phyloP scores from a whole-genome alignment of 2,888 invertebrate genomes.

The Didymodactylos carnosus region DNA sequence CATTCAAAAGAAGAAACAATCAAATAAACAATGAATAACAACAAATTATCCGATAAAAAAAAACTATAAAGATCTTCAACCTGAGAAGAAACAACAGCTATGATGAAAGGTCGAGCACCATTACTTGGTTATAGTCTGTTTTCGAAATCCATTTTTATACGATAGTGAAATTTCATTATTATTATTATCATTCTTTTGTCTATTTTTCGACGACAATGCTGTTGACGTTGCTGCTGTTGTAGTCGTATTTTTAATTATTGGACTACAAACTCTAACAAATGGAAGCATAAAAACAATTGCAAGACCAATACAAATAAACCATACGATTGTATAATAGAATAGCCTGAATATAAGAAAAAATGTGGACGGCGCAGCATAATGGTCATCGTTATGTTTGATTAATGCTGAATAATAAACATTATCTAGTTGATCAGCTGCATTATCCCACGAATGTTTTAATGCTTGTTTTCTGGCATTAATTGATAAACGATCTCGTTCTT shows the following conservation, averaged over 20 bases:
- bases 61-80: too few relatives aligned
- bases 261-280: not conserved
- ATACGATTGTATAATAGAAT: not conserved
- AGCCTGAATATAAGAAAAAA: not conserved
- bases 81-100: too few relatives aligned
- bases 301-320: not conserved
- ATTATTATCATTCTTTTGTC: not conserved
- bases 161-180: too few relatives aligned
- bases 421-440: slow-evolving; percentile 4
- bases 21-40: too few relatives aligned
- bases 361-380: not conserved
- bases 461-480: slow-evolving; percentile 5
- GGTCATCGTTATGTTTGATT: not conserved
- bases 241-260: too few relatives aligned
- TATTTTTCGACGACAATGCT: too few relatives aligned
- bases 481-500: not conserved
- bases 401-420: not conserved
- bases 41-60: too few relatives aligned
- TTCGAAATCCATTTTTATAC: too few relatives aligned
- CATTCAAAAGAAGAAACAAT: too few relatives aligned
- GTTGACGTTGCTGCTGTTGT: not conserved
- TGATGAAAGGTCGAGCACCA: too few relatives aligned
- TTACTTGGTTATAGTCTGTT: too few relatives aligned
- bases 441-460: slow-evolving; percentile 11
- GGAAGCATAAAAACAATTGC: not conserved